A percentile compares a stretch with the other conserved stretches of the same genome.
phyloP scores from a whole-genome alignment of 1,140 invertebrate genomes.

The Limonius californicus region DNA sequence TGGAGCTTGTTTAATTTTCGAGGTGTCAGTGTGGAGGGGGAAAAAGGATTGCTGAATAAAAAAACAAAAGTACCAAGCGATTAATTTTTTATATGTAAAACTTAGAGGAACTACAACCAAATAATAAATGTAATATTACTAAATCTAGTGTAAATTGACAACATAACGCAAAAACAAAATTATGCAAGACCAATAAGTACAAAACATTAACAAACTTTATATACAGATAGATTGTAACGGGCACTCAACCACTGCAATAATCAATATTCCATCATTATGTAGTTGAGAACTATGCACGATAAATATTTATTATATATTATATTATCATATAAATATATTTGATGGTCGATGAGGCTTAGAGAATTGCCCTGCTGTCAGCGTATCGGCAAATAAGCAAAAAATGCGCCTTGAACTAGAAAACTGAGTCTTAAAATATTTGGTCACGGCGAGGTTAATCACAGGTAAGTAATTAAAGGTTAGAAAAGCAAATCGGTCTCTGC shows the following conservation, averaged over 20 bases:
- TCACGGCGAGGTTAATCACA: too few relatives aligned
- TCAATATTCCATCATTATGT: too few relatives aligned
- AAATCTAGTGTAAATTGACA: conserved; percentile 22
- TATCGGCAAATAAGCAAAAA: too few relatives aligned
- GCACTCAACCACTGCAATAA: too few relatives aligned
- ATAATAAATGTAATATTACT: conserved; percentile 23
- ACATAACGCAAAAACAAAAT: conserved; percentile 17
- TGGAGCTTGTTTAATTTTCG: too few relatives aligned
- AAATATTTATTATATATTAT: background rate
- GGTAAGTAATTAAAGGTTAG: too few relatives aligned
- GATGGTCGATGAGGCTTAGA: conserved; percentile 45
- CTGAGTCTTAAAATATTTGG: conserved; percentile 6
- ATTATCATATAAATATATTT: conserved; percentile 6
- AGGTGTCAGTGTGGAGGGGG: too few relatives aligned
- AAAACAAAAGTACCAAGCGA: background rate
- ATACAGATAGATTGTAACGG: too few relatives aligned
- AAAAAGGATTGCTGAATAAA: background rate
- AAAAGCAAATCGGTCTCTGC: too few relatives aligned
- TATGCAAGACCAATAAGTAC: conserved; percentile 20
- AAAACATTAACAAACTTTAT: conserved; percentile 11
- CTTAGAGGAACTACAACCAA: conserved; percentile 42
- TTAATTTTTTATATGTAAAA: conserved; percentile 32
- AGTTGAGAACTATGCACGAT: too few relatives aligned
- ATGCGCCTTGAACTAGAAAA: conserved; percentile 16
- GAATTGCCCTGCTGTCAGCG: conserved; percentile 43